phyloP scores from a whole-genome alignment of 2,113 vertebrate genomes.

The Phrynocephalus versicolor region DNA sequence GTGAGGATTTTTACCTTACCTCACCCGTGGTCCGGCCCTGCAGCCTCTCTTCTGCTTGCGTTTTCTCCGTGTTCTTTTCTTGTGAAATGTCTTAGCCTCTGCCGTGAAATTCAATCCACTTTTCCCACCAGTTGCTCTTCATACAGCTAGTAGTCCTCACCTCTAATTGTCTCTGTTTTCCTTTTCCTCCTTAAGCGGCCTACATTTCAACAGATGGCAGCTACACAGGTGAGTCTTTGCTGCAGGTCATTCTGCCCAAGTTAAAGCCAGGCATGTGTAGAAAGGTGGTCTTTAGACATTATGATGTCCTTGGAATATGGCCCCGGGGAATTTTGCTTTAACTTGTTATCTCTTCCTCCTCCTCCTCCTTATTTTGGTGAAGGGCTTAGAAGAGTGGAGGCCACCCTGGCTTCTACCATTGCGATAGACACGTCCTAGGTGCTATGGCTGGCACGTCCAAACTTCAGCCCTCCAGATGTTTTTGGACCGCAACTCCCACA shows the following conservation, averaged over 20 bases:
- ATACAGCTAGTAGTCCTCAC: neutral
- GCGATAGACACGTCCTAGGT: constrained; percentile 27
- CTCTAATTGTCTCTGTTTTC: constrained; percentile 23
- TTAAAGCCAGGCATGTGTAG: neutral
- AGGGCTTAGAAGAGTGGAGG: constrained; percentile 2
- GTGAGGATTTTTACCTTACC: too few relatives aligned
- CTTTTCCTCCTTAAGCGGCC: constrained; percentile 25
- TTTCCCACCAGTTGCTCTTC: neutral
- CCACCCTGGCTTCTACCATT: constrained; percentile 5
- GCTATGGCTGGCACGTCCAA: too few relatives aligned
- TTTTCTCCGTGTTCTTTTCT: too few relatives aligned
- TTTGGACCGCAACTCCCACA: too few relatives aligned
- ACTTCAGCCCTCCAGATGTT: too few relatives aligned
- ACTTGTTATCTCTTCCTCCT: neutral
- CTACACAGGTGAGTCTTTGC: constrained; percentile 27
- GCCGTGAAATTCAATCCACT: neutral
- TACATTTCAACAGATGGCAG: constrained; percentile 40
- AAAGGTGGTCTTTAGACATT: neutral
- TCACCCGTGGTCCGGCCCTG: too few relatives aligned
- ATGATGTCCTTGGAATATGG: neutral
- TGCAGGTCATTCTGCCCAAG: neutral
- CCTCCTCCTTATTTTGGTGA: neutral
- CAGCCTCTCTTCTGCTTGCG: too few relatives aligned
- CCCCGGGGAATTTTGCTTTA: neutral
- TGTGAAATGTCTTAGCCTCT: neutral